Conservation (phyloP, 2,888 invertebrate genomes). For the Emmelina monodactyla region DNA sequence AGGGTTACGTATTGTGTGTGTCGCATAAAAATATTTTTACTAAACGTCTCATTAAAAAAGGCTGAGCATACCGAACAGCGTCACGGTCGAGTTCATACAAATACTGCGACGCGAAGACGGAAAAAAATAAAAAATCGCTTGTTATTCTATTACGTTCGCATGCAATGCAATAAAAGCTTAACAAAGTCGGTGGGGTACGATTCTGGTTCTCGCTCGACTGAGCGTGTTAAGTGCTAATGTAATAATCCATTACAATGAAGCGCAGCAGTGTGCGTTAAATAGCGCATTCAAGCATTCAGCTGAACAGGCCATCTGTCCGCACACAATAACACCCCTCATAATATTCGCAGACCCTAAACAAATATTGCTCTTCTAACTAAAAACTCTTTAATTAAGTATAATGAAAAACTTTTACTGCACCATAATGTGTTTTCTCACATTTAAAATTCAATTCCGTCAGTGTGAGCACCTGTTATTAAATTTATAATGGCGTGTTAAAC, state of each 20-base stretch:
- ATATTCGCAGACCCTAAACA: conserved; percentile 55
- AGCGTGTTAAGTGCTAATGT: conserved; percentile 65
- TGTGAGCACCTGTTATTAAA: no score
- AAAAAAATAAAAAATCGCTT: conserved; percentile 36
- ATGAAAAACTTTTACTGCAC: no score
- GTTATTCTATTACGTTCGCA: conserved; percentile 41
- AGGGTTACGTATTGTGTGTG: no score
- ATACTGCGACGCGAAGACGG: conserved; percentile 18
- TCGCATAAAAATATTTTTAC: no score
- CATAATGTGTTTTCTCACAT: no score
- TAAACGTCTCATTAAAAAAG: no score
- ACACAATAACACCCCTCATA: conserved; percentile 54
- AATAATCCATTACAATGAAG: conserved; percentile 65
- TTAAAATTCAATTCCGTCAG: no score
- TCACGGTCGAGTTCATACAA: no score
- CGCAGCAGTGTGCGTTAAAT: conserved; percentile 59
- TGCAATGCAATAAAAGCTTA: conserved; percentile 35
- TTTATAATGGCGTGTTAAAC: no score
- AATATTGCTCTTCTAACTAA: conserved; percentile 31
- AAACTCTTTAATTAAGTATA: neutral
- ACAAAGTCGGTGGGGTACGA: conserved; percentile 43
- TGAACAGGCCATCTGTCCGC: conserved; percentile 53
- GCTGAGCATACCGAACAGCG: no score
- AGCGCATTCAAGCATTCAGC: conserved; percentile 57
- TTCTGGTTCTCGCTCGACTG: conserved; percentile 52